Base-by-base conservation (phyloP, 2,888 invertebrate species). In the Allacma fusca region DNA sequence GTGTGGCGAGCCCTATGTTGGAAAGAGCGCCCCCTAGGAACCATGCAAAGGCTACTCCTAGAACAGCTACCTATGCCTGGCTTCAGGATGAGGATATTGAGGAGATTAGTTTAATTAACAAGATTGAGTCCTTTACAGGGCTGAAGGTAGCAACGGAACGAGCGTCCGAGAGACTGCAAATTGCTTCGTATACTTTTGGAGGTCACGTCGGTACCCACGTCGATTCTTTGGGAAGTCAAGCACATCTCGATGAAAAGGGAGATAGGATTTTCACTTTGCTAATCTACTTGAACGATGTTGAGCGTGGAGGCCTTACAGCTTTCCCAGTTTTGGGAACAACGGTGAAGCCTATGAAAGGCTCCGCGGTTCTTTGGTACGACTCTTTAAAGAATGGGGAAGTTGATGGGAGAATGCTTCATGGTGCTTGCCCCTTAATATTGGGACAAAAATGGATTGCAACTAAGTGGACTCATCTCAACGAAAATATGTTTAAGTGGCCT, bases 331-430 rank as follows among this genome's bases (percentile, higher is more conserved):
- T 84, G 16, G 84, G 84, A 19, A 79, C 82, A 9, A 76, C 80
- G 12, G 83, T 84, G 0, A 82, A 82, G 64, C 85, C 85, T 0
- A 70, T 80, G 19, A 84, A 84, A 85, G 87, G 87, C 13, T 83
- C 85, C 24, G 87, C 87, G 68, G 86, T 87, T 40, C 86, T 87
- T 79, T 87, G 87, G 87, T 87, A 86, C 80, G 87, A 87, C 77
- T 81, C 87, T n/a, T 81, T 85, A 72, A 85, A 83, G 78, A 87
- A 85, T 84, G 87, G 87, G 19, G 85, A 86, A 65, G 86, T 87
- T 34, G 87, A 87, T 76, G 85, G 85, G 75, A 81, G 86, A 70
- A 87, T 87, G 21, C 76, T 87, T 21, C 88, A 88, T 81, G 88
- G 87, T 40, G 87, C 87, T 13, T 88, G 87, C 81, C 87, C 87